Evolutionary conservation across 2,797 vertebrate genomes (phyloP).

Genomic region (Leptoclinus maculatus): DNA sequence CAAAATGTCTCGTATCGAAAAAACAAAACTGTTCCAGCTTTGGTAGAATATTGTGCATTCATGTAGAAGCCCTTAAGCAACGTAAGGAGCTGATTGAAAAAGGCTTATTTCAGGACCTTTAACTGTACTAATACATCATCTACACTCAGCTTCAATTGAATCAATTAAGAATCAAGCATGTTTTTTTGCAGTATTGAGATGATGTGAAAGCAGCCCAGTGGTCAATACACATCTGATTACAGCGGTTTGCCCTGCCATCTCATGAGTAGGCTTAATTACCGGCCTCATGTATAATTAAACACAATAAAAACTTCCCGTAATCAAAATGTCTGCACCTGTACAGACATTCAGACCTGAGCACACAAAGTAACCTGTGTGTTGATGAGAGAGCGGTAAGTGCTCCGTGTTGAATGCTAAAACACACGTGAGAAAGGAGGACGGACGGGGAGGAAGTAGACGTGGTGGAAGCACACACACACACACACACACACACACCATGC

Average conservation of each 20-base stretch:
- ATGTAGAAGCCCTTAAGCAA: background rate
- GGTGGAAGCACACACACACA: constrained; percentile 8
- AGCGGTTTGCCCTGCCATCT: constrained; percentile 50
- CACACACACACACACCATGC: constrained; percentile 13
- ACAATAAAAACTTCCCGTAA: constrained; percentile 39
- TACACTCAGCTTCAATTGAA: background rate
- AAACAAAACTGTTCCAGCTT: background rate
- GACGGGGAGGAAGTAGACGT: constrained; percentile 18
- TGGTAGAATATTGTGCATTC: background rate
- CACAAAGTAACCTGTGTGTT: constrained; percentile 58
- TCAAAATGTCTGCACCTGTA: constrained; percentile 46
- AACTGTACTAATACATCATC: constrained; percentile 9
- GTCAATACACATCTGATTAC: constrained; percentile 38
- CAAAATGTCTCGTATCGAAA: background rate
- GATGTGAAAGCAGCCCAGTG: constrained; percentile 14
- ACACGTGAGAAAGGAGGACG: constrained; percentile 5
- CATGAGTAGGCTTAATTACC: constrained; percentile 41
- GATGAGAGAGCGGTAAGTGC: constrained; percentile 42
- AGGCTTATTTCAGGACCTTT: background rate
- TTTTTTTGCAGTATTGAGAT: constrained; percentile 14
- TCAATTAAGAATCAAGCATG: constrained; percentile 11
- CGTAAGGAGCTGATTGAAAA: background rate
- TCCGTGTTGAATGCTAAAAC: constrained; percentile 50
- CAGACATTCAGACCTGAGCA: constrained; percentile 31
- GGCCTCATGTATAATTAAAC: constrained; percentile 60